Base-by-base conservation (phyloP, 2,113 vertebrate genomes). In the Silurus glanis region DNA sequence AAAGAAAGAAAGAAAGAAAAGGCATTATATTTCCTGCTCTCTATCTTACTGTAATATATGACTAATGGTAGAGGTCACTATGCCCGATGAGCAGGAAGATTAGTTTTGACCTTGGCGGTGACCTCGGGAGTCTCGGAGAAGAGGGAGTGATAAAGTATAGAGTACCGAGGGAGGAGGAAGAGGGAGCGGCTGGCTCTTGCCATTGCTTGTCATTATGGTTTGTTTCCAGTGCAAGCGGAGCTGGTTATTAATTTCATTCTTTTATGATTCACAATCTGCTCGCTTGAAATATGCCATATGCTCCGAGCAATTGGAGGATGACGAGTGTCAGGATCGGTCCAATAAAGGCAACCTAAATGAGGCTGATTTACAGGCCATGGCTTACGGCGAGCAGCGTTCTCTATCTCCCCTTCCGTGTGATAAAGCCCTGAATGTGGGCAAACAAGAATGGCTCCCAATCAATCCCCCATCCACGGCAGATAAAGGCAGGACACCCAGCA, bases 221-320 rank as follows among this genome's bases (percentile, higher is more conserved):
- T 96, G 95, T 96, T 96, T 95, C 95, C 95, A 95, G 95, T 79
- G 28, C 45, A 9, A 86, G 96, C 92, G 94, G 94, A 80, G 86
- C 64, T 95, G 95, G 96, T 96, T 97, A 96, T 97, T 97, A 97
- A 97, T 97, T 97, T 96, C 96, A 96, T 96, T 96, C 96, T 91
- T 97, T 97, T 96, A 97, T 96, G 96, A 96, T 97, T 96, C 95
- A 95, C 96, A 97, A 96, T 97, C 96, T 97, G 96, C 93, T 97
- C 95, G 95, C 90, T 96, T 96, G 96, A 97, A 96, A 97, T 96
- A 96, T 96, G 95, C 96, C 96, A 97, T 97, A 97, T 97, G 96
- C 95, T 97, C 96, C 94, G 94, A 96, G 96, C 96, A 96, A 97
- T 96, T 96, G 95, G 95, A 95, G 95, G 95, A 97, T 96, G 96